These are phyloP conservation scores for Pangasius larnaudii DNA, from an alignment of 2,797 vertebrate species.

Conservation along the genomic window DNA sequence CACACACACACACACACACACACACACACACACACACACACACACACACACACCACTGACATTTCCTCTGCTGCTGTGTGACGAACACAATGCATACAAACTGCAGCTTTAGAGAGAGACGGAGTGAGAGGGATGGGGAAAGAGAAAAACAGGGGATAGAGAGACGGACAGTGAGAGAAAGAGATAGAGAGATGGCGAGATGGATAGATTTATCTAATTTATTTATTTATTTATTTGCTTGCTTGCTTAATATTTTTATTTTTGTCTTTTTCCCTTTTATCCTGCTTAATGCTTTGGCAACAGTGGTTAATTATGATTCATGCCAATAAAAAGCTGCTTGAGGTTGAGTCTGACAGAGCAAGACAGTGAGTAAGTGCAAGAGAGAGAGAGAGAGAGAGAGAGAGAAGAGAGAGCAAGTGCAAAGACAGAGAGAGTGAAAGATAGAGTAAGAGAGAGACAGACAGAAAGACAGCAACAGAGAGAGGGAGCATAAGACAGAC, in stretches of 20 bases:
- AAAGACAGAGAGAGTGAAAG: not conserved
- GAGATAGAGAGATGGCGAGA: conserved; percentile 6
- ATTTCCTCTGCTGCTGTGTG: conserved; percentile 57
- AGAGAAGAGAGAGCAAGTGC: not conserved
- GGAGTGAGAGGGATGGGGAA: not conserved
- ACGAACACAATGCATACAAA: not conserved
- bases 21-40: conserved; percentile 40
- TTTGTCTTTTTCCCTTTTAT: no score
- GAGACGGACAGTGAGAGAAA: conserved; percentile 24
- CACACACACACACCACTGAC: conserved; percentile 57
- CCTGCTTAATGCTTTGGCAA: no score
- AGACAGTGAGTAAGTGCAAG: not conserved
- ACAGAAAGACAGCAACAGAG: no score
- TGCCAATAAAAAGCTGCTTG: not conserved
- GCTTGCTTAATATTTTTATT: no score
- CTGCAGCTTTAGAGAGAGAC: not conserved
- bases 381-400: not conserved
- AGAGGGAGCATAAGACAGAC: no score
- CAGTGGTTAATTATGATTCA: no score
- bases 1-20: conserved; percentile 48
- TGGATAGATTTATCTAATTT: not conserved
- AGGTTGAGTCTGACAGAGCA: not conserved
- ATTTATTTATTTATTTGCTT: no score
- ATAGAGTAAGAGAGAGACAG: not conserved
- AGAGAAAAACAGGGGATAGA: conserved; percentile 7